phyloP scores from a whole-genome alignment of 2,797 vertebrate genomes.

The Trematomus bernacchii region DNA sequence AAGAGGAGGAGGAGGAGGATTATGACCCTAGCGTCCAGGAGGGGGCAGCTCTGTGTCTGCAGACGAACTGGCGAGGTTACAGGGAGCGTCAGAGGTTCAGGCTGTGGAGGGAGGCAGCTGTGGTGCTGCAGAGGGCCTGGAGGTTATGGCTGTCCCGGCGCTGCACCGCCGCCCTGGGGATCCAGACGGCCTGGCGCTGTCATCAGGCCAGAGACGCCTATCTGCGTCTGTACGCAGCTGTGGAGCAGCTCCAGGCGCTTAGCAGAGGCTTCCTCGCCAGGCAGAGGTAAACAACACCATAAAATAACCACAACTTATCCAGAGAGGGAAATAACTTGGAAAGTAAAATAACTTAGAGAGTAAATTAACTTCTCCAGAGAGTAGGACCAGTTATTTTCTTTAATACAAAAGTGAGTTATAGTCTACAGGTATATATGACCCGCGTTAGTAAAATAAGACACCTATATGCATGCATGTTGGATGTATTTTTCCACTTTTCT shows the following conservation, averaged over 20 bases:
- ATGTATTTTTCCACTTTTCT: too few species aligned
- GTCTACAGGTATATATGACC: too few species aligned
- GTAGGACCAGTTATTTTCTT: too few species aligned
- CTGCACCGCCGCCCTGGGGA: conserved; percentile 84
- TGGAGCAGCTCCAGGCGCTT: conserved; percentile 86
- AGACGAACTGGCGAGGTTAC: conserved; percentile 91
- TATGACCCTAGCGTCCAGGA: conserved; percentile 70
- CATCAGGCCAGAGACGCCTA: conserved; percentile 82
- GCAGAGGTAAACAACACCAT: conserved; percentile 84
- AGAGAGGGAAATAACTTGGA: too few species aligned
- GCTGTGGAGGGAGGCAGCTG: conserved; percentile 85
- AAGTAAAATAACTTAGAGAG: too few species aligned
- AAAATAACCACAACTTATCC: background rate
- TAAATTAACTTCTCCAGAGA: too few species aligned
- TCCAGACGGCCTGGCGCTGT: conserved; percentile 92
- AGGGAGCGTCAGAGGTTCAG: conserved; percentile 84
- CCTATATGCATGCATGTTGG: too few species aligned
- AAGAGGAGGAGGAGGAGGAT: conserved; percentile 49
- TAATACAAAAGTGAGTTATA: too few species aligned
- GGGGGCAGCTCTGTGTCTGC: conserved; percentile 88
- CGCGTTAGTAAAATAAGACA: too few species aligned
- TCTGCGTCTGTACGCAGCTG: conserved; percentile 70
- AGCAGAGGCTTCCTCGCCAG: conserved; percentile 88
- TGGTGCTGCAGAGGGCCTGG: conserved; percentile 92
- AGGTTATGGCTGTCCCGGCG: conserved; percentile 76